Percentiles rank a stretch among this genome's conserved stretches.
Conservation (phyloP, 2,888 invertebrate species). For the Gastrophysa polygoni region DNA sequence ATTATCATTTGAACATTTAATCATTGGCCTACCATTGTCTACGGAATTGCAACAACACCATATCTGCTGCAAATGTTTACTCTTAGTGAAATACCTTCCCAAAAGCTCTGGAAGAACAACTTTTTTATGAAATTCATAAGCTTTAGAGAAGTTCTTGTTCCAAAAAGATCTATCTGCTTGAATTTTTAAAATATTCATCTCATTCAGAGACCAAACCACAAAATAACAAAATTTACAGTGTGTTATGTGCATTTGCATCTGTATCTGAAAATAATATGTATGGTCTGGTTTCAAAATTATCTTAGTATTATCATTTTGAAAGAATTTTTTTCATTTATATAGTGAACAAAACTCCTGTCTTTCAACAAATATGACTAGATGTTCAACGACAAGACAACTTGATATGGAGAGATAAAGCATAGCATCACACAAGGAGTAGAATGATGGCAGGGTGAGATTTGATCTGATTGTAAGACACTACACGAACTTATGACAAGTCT, state of each 20-base stretch:
- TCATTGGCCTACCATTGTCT: background rate
- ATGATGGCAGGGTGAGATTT: too few species aligned
- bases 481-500: too few species aligned
- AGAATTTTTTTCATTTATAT: background rate
- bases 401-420: too few species aligned
- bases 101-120: slow-evolving; percentile 6
- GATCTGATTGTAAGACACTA: too few species aligned
- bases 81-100: slow-evolving; percentile 1
- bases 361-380: background rate
- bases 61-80: background rate
- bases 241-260: background rate
- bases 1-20: background rate
- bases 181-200: too few species aligned
- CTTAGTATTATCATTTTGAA: background rate
- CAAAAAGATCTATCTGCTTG: too few species aligned
- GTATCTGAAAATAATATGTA: background rate
- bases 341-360: too few species aligned
- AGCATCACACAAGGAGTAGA: too few species aligned
- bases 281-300: background rate
- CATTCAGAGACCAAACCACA: background rate
- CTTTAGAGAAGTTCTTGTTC: background rate
- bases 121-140: slow-evolving; percentile 2
- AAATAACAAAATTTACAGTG: background rate
- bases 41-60: background rate
- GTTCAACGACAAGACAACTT: too few species aligned